These are phyloP conservation scores for Gasterosteus aculeatus DNA, from an alignment of 2,113 vertebrate species.

Conservation along the genomic window DNA sequence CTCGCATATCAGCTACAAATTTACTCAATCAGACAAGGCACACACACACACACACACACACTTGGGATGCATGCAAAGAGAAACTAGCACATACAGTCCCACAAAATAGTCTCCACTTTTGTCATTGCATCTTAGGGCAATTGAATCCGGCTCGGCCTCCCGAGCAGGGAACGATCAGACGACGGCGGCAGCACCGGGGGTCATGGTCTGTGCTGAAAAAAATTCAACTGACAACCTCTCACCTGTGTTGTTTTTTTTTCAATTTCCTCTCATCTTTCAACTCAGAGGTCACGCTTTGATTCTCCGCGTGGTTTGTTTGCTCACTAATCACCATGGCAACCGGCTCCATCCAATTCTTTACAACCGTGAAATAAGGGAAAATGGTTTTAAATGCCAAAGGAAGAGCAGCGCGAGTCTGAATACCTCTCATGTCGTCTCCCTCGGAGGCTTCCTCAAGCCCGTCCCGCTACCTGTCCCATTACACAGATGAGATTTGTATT, in stretches of 20 bases:
- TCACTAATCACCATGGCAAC: conserved; percentile 5
- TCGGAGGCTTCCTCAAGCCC: neutral
- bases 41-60: neutral
- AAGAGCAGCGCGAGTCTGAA: neutral
- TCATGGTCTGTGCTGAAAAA: neutral
- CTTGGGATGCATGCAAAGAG: neutral
- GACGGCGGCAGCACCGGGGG: conserved; percentile 7
- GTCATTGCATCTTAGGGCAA: neutral
- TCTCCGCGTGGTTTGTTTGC: neutral
- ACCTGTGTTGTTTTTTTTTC: neutral
- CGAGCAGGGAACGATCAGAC: neutral
- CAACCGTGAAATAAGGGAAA: conserved; percentile 7
- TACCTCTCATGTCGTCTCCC: neutral
- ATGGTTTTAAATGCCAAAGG: conserved; percentile 4
- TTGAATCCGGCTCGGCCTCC: neutral
- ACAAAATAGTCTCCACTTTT: neutral
- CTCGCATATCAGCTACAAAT: conserved; percentile 19
- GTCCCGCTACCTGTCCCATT: neutral
- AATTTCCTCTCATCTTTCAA: neutral
- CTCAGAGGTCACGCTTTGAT: neutral
- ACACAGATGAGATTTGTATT: conserved; percentile 30
- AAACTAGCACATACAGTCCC: neutral
- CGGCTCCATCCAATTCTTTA: conserved; percentile 12
- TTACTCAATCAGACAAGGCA: conserved; percentile 29
- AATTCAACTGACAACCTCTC: neutral